Percentiles rank a stretch among this genome's conserved stretches.
Evolutionary conservation across 2,797 vertebrate species (phyloP).

Genomic region (Remorina albescens): DNA sequence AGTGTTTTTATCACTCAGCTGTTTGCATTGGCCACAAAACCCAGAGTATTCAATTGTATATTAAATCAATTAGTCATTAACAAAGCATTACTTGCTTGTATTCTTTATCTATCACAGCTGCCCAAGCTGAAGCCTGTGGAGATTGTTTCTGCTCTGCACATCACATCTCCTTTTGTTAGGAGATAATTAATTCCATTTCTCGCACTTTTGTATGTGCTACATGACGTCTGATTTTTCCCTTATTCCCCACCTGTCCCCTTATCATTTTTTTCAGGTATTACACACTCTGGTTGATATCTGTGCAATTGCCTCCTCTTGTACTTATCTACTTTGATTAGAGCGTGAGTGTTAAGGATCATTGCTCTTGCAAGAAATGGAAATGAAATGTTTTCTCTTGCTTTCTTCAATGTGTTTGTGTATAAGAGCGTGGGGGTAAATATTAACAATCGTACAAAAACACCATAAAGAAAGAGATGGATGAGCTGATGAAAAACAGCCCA

Average conservation of each 20-base stretch:
- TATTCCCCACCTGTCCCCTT: conserved; percentile 25
- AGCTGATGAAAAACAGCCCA: conserved; percentile 53
- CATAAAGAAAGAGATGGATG: conserved; percentile 40
- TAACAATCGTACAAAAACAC: conserved; percentile 32
- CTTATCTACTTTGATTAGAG: conserved; percentile 61
- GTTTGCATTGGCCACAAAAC: conserved; percentile 51
- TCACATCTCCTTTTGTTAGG: conserved; percentile 71
- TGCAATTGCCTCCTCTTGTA: conserved; percentile 50
- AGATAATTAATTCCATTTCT: conserved; percentile 77
- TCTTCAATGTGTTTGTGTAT: conserved; percentile 18
- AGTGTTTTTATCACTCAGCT: conserved; percentile 53
- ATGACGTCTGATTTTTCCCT: conserved; percentile 50
- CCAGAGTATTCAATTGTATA: conserved; percentile 64
- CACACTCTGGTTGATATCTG: conserved; percentile 47
- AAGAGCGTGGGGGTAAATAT: conserved; percentile 36
- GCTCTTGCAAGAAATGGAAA: conserved; percentile 37
- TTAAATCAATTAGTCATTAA: conserved; percentile 76
- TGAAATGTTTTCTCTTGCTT: conserved; percentile 23
- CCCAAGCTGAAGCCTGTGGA: conserved; percentile 60
- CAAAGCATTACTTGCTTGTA: conserved; percentile 48
- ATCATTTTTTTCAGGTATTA: conserved; percentile 53
- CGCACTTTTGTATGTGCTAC: conserved; percentile 53
- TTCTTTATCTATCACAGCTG: conserved; percentile 71
- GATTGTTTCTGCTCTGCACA: conserved; percentile 52
- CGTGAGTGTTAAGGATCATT: conserved; percentile 36